phyloP scores from a whole-genome alignment of 1,140 invertebrate genomes.

The Calephelis virginiensis region DNA sequence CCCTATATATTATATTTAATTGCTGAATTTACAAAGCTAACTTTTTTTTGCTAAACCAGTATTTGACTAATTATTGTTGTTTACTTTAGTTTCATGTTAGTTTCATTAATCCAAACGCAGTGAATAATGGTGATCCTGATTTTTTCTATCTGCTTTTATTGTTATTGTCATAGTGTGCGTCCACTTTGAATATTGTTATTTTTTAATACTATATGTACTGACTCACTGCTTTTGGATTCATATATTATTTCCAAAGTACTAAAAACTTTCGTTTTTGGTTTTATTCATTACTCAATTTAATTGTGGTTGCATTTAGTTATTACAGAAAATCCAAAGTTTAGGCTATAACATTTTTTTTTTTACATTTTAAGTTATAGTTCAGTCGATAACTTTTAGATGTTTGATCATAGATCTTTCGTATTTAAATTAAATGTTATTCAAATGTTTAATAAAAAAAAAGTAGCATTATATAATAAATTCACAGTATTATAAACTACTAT shows the following conservation, averaged over 20 bases:
- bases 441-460: conserved; percentile 18
- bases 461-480: conserved; percentile 27
- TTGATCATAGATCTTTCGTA: conserved; percentile 41
- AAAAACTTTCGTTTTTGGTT: conserved; percentile 68
- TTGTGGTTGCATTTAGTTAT: conserved; percentile 78
- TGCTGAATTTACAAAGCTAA: conserved; percentile 77
- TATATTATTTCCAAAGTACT: conserved; percentile 75
- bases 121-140: conserved; percentile 48
- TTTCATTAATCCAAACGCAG: conserved; percentile 63
- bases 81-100: conserved; percentile 74
- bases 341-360: conserved; percentile 67
- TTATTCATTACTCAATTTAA: conserved; percentile 57
- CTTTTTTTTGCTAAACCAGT: conserved; percentile 77
- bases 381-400: conserved; percentile 37
- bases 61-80: conserved; percentile 75
- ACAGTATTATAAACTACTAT: conserved; percentile 23
- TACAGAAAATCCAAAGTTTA: conserved; percentile 78
- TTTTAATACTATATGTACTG: conserved; percentile 29
- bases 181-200: conserved; percentile 19
- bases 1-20: conserved; percentile 78
- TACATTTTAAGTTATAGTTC: conserved; percentile 54
- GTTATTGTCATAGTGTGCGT: conserved; percentile 36
- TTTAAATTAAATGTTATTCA: conserved; percentile 26
- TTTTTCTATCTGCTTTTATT: conserved; percentile 41
- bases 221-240: conserved; percentile 61